phyloP scores from a whole-genome alignment of 2,888 invertebrate genomes.

The Busseola fusca region DNA sequence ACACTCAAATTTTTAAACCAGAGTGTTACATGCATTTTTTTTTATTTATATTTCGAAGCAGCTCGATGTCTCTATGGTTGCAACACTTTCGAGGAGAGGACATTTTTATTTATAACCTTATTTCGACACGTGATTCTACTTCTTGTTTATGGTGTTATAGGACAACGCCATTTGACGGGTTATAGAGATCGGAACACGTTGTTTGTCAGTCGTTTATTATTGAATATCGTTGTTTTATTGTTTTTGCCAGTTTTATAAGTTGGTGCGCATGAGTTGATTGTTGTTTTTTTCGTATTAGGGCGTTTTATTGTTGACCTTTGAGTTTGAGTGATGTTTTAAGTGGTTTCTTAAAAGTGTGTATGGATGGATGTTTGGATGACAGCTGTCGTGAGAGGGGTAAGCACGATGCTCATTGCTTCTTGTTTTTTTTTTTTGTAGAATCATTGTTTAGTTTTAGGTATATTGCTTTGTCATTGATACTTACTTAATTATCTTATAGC shows the following conservation, averaged over 20 bases:
- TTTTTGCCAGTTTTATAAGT: neutral
- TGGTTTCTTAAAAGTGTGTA: constrained; percentile 34
- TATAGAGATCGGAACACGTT: constrained; percentile 36
- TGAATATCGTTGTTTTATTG: constrained; percentile 8
- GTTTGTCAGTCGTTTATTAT: constrained; percentile 10
- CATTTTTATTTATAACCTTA: constrained; percentile 42
- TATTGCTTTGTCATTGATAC: neutral
- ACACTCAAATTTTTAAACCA: constrained; percentile 22
- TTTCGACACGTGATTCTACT: constrained; percentile 43
- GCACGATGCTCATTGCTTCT: constrained; percentile 15
- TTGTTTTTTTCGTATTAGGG: neutral
- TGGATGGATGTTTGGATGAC: constrained; percentile 53
- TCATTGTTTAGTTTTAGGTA: neutral
- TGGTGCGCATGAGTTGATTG: constrained; percentile 16
- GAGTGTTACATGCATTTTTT: constrained; percentile 18
- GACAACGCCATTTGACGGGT: constrained; percentile 39
- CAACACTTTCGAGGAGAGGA: constrained; percentile 21
- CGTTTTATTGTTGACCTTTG: constrained; percentile 6
- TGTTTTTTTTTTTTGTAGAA: neutral
- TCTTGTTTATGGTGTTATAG: constrained; percentile 44
- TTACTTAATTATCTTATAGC: neutral
- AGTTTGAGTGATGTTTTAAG: constrained; percentile 41
- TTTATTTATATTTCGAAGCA: neutral
- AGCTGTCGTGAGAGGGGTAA: constrained; percentile 39
- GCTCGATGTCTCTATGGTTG: constrained; percentile 29